Base-by-base conservation (phyloP, 2,797 vertebrate genomes). In the Sphaeramia orbicularis region DNA sequence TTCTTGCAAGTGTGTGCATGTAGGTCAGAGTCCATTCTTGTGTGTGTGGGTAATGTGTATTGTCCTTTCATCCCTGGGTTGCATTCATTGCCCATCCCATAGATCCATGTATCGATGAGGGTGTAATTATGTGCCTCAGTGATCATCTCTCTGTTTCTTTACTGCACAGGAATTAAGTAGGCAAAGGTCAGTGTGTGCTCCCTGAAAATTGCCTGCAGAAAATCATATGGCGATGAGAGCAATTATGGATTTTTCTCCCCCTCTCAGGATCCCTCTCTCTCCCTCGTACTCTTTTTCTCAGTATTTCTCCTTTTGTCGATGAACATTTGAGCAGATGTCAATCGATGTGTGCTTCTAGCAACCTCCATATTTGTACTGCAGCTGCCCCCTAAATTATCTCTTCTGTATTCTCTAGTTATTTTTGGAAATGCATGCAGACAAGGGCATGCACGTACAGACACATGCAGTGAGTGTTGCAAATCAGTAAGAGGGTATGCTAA, bases 61-160 rank as follows among this genome's bases (percentile, higher is more conserved):
- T 87, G 83, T 92, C 86, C 86, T 88, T 90, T 90, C 80, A 82
- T 89, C 83, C 80, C 82, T 65, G 71, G 87, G 86, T 89, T 90
- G 83, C 81, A 88, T 91, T 93, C 90, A 85, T 78, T 70, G 83
- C 67, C 81, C 85, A 76, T 91, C 83, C 81, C 84, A 83, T 86
- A 80, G 89, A 94, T 94, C 90, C 66, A 83, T 92, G 90, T 94
- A 93, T 94, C 83, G 90, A 93, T 94, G 93, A 95, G 89, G 82
- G 86, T 91, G 88, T 91, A 90, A 95, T 94, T 94, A 94, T 93
- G 86, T 93, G 94, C 91, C 88, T 93, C 92, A 89, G 80, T 94
- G 92, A 93, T 93, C 92, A 92, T 92, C 89, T 93, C 89, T 84
- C 84, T 85, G 82, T 92, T 92, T 91, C 91, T 93, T 93, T 93